Evolutionary conservation across 2,113 vertebrate genomes (phyloP).

Genomic region (Baryphthengus martii): DNA sequence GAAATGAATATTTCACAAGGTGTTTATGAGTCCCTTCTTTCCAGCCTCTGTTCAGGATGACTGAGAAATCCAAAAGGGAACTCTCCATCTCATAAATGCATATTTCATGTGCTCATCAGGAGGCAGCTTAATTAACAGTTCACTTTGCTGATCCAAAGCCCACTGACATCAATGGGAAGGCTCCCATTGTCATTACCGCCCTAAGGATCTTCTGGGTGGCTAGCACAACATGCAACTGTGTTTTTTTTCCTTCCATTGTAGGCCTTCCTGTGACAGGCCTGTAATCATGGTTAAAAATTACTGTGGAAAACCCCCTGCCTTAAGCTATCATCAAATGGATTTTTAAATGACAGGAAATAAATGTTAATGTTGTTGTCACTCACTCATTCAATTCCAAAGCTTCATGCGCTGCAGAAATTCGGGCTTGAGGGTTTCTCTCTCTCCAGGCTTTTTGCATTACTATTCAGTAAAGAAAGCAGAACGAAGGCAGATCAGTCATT

Average conservation of each 20-base stretch:
- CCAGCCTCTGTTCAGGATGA: background rate
- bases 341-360: constrained; percentile 16
- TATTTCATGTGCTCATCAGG: background rate
- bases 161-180: background rate
- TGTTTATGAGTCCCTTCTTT: background rate
- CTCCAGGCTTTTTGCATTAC: constrained; percentile 99
- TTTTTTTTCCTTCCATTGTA: background rate
- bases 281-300: background rate
- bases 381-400: constrained; percentile 97
- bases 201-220: background rate
- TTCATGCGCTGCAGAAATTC: constrained; percentile 96
- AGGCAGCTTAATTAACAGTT: constrained; percentile 1
- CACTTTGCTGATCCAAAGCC: background rate
- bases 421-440: constrained; percentile 97
- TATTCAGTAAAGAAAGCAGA: constrained; percentile 66
- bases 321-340: background rate
- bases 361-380: constrained; percentile 63
- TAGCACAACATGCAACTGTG: background rate
- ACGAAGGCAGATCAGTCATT: constrained; percentile 38
- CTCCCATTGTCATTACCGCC: background rate
- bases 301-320: background rate
- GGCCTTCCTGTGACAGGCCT: background rate
- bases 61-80: background rate
- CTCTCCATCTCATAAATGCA: background rate
- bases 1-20: background rate